Base-by-base conservation (phyloP, 2,797 vertebrate genomes). In the Phataginus tricuspis region DNA sequence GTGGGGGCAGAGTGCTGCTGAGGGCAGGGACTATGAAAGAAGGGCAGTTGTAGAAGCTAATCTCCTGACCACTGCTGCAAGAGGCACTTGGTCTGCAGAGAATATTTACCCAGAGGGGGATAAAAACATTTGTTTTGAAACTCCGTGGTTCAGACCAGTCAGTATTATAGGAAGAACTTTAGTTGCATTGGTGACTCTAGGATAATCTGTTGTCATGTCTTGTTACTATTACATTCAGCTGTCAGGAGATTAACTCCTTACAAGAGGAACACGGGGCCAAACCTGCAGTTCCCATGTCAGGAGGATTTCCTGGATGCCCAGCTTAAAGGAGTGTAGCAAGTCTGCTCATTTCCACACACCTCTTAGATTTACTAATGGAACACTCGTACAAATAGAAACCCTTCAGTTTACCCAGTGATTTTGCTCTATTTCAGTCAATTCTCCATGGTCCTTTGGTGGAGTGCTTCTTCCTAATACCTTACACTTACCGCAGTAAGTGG, bases 391-490 rank as follows among this genome's bases (percentile, higher is more conserved):
- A 95, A 94, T 7, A 83, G 74, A 86, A 93, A 90, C 85, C 51
- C 2, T 37, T 74, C 71, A 66, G 25, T 85, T 95, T 74, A 95
- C 42, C 27, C 21, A 25, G 87, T 92, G 49, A 59, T 96, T 98
- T 97, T 95, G 14, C 61, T 98, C 64, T 91, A 94, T 96, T 90
- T 96, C 27, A 96, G 77, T 87, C 25, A 90, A 93, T 80, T 97
- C 16, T 96, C 64, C 86, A 94, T 0, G 42, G 91, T 74, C 10
- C 27, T 85, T 90, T 83, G 91, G 72, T 80, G 55, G 90, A 96
- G 37, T 90, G 61, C 96, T 94, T 92, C 45, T 90, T 98, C 94
- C 90, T 92, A 95, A 91, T 96, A 79, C 97, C 37, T 97, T 94
- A 93, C 7, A 94, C 39, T 97, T 84, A 94, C 0, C 11, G 59